Base-by-base conservation (phyloP, 2,888 invertebrate genomes). In the Lamellibrachia satsuma region DNA sequence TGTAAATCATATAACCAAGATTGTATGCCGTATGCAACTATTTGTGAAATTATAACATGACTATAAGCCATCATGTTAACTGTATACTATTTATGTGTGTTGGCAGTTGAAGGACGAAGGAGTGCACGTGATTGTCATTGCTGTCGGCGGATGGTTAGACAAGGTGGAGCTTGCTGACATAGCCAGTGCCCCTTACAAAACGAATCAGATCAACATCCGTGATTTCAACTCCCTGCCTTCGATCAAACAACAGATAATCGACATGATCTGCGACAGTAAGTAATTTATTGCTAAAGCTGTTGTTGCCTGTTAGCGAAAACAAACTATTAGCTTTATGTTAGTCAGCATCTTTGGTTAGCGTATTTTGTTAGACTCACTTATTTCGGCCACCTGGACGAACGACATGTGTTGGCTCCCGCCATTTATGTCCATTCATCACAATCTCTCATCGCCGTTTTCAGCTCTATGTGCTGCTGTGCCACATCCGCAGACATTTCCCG, bases 111-210 rank as follows among this genome's bases (percentile, higher is more conserved):
- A 93, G 92, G 93, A 92, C 22, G n/a, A 90, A 11, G 92, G 90
- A 39, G 27, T 92, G 1, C 93, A 93, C 90, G 52, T 93, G 7
- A 92, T 93, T 52, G 55, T 92, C 27, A 91, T 93, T 55, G 93
- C 91, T 15, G 91, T 93, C 15, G 94, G 94, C 9, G 60, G 52
- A 55, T 94, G 94, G 94, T 60, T 93, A 39, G 93, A 94, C 91
- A n/a, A 92, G 52, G 52, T 92, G 52, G 94, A 93, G 92, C 92
- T 94, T 15, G 57, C 91, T 52, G 90, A 92, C 52, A 92, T 94
- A 39, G 93, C 93, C n/a, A 93, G 92, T 52, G 93, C 92, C 90
- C 93, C 93, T 1, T 60, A 90, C 39, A 52, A 92, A 22, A 57
- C 75, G 91, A 94, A 94, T 90, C 55, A 93, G 52, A 91, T 93